A percentile compares a stretch with the other conserved stretches of the same genome.
phyloP scores from a whole-genome alignment of 2,797 vertebrate genomes.

The Hydrolagus colliei region DNA sequence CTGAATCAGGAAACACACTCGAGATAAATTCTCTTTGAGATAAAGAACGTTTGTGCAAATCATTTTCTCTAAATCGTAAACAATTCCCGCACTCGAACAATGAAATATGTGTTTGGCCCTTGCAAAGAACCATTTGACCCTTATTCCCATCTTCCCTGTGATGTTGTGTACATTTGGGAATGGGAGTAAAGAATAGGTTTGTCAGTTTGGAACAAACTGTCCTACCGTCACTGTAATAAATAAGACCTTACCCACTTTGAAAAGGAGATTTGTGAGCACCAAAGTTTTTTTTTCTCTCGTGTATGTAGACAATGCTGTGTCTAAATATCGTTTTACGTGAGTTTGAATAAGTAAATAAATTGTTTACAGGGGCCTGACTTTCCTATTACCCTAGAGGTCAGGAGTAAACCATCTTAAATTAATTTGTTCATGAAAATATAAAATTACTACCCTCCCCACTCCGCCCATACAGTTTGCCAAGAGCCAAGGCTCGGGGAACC shows the following conservation, averaged over 20 bases:
- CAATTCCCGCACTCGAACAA: conserved; percentile 53
- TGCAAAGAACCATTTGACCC: conserved; percentile 46
- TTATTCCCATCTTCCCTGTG: not conserved
- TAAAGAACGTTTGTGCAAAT: conserved; percentile 7
- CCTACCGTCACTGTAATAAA: too few species aligned
- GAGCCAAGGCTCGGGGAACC: too few species aligned
- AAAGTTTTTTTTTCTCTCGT: not conserved
- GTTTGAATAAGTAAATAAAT: too few species aligned
- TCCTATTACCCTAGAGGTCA: too few species aligned
- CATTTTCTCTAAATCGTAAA: conserved; percentile 39
- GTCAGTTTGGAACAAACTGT: not conserved
- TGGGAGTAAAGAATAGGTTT: not conserved
- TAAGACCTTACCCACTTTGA: not conserved
- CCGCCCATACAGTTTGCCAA: too few species aligned
- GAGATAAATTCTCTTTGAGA: not conserved
- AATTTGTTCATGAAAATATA: too few species aligned
- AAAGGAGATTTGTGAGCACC: not conserved
- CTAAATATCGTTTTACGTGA: too few species aligned
- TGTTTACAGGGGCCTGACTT: too few species aligned
- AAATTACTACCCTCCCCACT: too few species aligned
- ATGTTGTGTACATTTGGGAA: not conserved
- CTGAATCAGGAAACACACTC: not conserved
- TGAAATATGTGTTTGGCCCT: conserved; percentile 48
- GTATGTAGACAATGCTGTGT: too few species aligned
- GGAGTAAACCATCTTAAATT: too few species aligned